Base-by-base conservation (phyloP, 1,140 invertebrate species). In the Limonius californicus region DNA sequence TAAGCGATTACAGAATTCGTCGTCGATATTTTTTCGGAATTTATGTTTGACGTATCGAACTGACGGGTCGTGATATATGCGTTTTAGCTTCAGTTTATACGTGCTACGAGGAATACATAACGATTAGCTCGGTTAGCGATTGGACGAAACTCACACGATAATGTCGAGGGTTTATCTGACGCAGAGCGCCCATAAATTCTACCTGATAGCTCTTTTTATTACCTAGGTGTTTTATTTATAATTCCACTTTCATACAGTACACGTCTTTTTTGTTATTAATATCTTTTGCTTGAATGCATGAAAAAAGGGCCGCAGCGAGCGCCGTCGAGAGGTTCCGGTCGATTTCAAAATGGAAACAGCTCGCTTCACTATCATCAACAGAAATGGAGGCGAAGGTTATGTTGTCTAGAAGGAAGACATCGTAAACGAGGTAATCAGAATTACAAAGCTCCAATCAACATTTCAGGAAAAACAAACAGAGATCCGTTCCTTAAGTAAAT, bases 401-500 rank as follows among this genome's bases (percentile, higher is more conserved):
- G 23, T 27, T 27, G 23, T 27, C 23, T 27, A 45, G n/a, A 45
- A n/a, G n/a, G 16, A 45, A 45, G 45, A 50, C 12, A 12, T 50
- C 16, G n/a, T 21, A 19, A 50, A 50, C 45, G 8, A 50, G 45
- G 8, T 18, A 18, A 50, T 50, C 16, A 50, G 20, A 50, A 18
- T 50, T 50, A 50, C 16, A 50, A 11, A 50, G n/a, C 45, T 21
- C 45, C 45, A 50, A 50, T 50, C 45, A 50, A 19, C 45, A 50
- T 50, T 21, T 50, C 9, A 2, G 14, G 45, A 53, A 60, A 47
- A 54, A 53, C 45, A 60, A 60, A 60, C 45, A 60, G 54, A 54
- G 18, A 30, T 53, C 27, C 57, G 12, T 18, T 14, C 23, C n/a
- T 60, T 60, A 60, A 60, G 45, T 60, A 60, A 60, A 60, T 53